phyloP scores from a whole-genome alignment of 2,797 vertebrate species.

The Lepidocolaptes lacrymiger region DNA sequence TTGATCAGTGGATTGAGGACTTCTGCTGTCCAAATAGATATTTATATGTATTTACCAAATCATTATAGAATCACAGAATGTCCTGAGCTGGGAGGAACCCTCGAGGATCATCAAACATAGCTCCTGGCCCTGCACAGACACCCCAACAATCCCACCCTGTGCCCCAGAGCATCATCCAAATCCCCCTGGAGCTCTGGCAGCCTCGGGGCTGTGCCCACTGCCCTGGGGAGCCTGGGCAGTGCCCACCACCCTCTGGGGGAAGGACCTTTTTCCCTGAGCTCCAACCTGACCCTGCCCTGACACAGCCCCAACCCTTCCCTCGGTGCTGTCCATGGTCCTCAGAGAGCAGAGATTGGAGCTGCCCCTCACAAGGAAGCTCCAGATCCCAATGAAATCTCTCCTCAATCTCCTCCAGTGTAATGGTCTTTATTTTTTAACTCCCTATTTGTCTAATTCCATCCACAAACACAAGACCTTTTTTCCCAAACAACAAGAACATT shows the following conservation, averaged over 20 bases:
- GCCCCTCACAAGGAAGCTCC: not conserved
- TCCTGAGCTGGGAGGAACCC: not conserved
- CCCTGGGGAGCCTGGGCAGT: not conserved
- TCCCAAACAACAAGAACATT: not conserved
- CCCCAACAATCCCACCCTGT: not conserved
- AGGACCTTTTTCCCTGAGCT: not conserved
- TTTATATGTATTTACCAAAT: not conserved
- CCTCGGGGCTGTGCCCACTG: not conserved
- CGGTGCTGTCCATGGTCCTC: not conserved
- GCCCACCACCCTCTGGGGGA: not conserved
- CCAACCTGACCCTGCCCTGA: fast-evolving
- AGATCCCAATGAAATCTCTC: not conserved
- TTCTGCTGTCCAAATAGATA: not conserved
- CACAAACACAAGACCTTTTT: not conserved
- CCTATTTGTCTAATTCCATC: not conserved
- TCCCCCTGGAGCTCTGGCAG: not conserved
- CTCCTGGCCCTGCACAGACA: not conserved
- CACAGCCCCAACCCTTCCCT: not conserved
- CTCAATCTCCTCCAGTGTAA: not conserved
- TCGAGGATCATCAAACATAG: not conserved
- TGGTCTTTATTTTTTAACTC: not conserved
- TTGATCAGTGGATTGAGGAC: not conserved
- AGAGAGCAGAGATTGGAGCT: not conserved
- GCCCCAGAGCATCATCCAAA: not conserved
- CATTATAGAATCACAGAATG: not conserved